Conservation (phyloP, 2,888 invertebrate genomes). For the Andrena praecox region DNA sequence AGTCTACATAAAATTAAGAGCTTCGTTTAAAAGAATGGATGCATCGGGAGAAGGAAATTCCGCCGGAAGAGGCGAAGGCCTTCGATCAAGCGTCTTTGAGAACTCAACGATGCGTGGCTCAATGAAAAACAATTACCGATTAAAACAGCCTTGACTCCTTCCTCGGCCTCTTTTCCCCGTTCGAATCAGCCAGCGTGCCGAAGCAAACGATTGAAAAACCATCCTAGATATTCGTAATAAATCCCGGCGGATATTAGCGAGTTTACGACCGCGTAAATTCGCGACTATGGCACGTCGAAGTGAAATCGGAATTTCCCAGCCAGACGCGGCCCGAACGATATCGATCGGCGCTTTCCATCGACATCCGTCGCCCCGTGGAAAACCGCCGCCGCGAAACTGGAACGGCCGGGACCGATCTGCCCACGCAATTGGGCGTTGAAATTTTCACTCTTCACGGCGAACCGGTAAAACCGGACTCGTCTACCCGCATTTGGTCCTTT, state of each 20-base stretch:
- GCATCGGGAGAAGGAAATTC: conserved; percentile 26
- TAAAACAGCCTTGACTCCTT: conserved; percentile 54
- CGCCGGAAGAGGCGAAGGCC: conserved; percentile 65
- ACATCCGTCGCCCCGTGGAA: conserved; percentile 29
- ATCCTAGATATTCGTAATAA: not conserved
- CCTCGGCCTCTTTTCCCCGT: conserved; percentile 48
- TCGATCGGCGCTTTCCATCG: conserved; percentile 17
- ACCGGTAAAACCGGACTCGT: conserved; percentile 57
- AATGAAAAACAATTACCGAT: conserved; percentile 54
- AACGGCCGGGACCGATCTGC: conserved; percentile 15
- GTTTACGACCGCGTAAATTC: not conserved
- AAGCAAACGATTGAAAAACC: not conserved
- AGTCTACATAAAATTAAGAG: too few relatives aligned
- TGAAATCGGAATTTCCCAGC: conserved; percentile 35
- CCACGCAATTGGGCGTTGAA: conserved; percentile 31
- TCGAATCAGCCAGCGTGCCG: not conserved
- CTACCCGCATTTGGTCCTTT: conserved; percentile 31
- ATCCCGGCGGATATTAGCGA: not conserved
- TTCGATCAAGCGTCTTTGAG: conserved; percentile 56
- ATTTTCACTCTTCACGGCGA: conserved; percentile 63
- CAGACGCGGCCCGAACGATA: not conserved
- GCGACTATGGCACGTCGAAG: not conserved
- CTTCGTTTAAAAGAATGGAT: conserved; percentile 22
- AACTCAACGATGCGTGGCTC: conserved; percentile 60
- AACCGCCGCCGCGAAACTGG: conserved; percentile 12